These are phyloP conservation scores for Enteromius radiatus DNA, from an alignment of 2,797 vertebrate species.

Conservation along the genomic window DNA sequence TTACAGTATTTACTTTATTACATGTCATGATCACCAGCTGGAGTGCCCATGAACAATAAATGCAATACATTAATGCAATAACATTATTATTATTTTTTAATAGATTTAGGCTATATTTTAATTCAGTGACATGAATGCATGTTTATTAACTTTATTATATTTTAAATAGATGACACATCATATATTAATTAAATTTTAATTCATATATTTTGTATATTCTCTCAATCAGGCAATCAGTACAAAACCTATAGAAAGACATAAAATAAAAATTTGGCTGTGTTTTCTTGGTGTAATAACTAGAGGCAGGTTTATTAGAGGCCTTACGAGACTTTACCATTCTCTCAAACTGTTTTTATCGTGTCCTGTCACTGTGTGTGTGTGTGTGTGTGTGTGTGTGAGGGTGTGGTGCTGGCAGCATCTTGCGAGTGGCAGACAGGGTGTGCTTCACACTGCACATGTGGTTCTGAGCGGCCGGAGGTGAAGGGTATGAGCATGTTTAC, in stretches of 20 bases:
- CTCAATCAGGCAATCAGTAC: not conserved
- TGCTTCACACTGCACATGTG: conserved; percentile 13
- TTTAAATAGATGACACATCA: not conserved
- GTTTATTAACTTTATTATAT: not conserved
- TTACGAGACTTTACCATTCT: not conserved
- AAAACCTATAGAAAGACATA: not conserved
- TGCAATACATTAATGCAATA: too few relatives aligned
- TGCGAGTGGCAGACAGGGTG: conserved; percentile 53
- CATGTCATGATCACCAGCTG: too few relatives aligned
- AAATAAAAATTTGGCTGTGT: not conserved
- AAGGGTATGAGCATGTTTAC: conserved; percentile 59
- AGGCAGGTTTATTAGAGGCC: not conserved
- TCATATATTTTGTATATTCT: not conserved
- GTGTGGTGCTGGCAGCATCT: conserved; percentile 61
- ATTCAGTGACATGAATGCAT: too few relatives aligned
- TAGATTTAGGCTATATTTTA: too few relatives aligned
- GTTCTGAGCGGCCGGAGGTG: conserved; percentile 13
- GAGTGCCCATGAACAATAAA: too few relatives aligned
- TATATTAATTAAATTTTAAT: too few relatives aligned
- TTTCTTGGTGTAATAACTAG: not conserved
- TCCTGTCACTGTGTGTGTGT: conserved; percentile 8
- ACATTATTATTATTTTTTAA: too few relatives aligned
- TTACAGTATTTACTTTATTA: not conserved
- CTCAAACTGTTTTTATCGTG: not conserved
- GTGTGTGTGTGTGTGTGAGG: conserved; percentile 53